Base-by-base conservation (phyloP, 1,140 invertebrate species). In the Meloidogyne floridensis region DNA sequence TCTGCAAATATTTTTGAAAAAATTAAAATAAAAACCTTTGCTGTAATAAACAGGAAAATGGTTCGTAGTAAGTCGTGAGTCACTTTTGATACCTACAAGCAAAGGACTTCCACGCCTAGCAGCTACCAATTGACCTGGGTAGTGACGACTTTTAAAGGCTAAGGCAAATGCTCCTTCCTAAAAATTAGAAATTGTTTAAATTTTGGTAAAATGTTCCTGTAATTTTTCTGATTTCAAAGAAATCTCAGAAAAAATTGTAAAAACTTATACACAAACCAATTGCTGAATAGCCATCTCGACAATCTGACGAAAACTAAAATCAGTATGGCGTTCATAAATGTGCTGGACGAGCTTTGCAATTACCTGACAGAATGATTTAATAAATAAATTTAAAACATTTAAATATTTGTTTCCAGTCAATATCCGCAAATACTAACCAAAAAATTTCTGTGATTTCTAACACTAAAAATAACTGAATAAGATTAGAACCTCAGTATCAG, bases 111-210 rank as follows among this genome's bases (percentile, higher is more conserved):
- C 98, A 89, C 98, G 93, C 78, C 97, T 93, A 4, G 97, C 95
- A 13, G 95, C 95, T 9, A 99, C 96, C 91, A 96, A 96, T 92
- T 99, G 96, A 75, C 95, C 96, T 2, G 97, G 97, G 90, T 96
- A 99, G 89, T 95, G 93, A 84, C 93, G 94, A 83, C 96, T 98
- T 91, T 99, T 99, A 91, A 99, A 96, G 86, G 95, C 96, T 72
- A 99, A 92, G 74, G 97, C 97, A 93, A 98, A 99, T 20, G 98
- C 97, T 83, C 98, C 98, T 93, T 99, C 98, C 94, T 96, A 89
- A 69, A 92, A 91, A 82, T 75, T n/a, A n/a, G n/a, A n/a, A n/a
- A n/a, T n/a, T n/a, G n/a, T n/a, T n/a, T n/a, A n/a, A n/a, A n/a
- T n/a, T n/a, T n/a, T n/a, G n/a, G n/a, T n/a, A n/a, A n/a, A n/a